Base-by-base conservation (phyloP, 2,797 vertebrate genomes). In the Atherinosoma microstoma region DNA sequence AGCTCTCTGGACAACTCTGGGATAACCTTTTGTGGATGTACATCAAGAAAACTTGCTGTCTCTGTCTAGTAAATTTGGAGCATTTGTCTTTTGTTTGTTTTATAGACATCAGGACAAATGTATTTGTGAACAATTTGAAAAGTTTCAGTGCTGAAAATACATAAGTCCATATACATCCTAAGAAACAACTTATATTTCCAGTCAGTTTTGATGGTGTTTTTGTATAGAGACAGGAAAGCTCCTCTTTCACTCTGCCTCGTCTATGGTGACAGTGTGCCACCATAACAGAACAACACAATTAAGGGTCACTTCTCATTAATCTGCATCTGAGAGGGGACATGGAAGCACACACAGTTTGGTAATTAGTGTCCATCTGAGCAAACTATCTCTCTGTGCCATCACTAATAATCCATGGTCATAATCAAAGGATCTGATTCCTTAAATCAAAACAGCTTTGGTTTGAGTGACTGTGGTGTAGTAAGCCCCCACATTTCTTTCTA, bases 221-320 rank as follows among this genome's bases (percentile, higher is more conserved):
- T 47, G 20, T 47, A 18, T 18, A 47, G 8, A 47, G 6, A 47
- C 45, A 8, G 45, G 7, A 7, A 47, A n/a, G 18, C 45, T 9
- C 18, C 5, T 47, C 45, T 6, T n/a, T 47, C 16, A n/a, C 45
- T n/a, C 20, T 47, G 20, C 20, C 45, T 9, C 16, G 2, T n/a
- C 7, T n/a, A 47, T 47, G 45, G 16, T 9, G 45, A 20, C 8
- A 3, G 16, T 2, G 8, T 91, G 91, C 70, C 83, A 76, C 82
- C 82, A 81, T 87, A 79, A 85, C 77, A 76, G 86, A 85, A 88
- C 84, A 93, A 93, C 87, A 93, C 83, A 87, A 89, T 92, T 91
- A 90, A 72, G 71, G 86, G 84, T 91, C 85, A 82, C 79, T 88
- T 89, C 70, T 84, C 85, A 84, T 91, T 90, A 85, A 72, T 59